These are phyloP conservation scores for Platorchestia sp. DNA, from an alignment of 1,140 invertebrate genomes.

Conservation along the genomic window DNA sequence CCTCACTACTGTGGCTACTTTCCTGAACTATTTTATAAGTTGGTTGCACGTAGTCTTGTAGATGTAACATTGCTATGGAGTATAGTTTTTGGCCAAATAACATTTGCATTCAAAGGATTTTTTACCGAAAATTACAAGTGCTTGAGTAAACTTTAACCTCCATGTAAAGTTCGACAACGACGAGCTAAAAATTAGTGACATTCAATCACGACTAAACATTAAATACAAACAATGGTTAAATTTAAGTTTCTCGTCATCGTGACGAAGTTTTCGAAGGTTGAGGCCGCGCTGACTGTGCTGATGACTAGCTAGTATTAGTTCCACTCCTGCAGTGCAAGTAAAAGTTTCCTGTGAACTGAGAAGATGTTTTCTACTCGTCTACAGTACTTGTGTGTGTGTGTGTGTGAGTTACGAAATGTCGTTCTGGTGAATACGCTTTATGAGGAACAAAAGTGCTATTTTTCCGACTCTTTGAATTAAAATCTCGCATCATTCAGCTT, in stretches of 20 bases:
- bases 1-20: not conserved
- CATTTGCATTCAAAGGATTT: not conserved
- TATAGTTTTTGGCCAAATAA: not conserved
- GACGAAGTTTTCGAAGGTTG: not conserved
- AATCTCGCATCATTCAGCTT: no score
- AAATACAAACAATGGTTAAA: not conserved
- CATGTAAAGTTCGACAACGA: not conserved
- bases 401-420: not conserved
- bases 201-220: not conserved
- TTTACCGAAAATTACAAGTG: not conserved
- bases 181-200: not conserved
- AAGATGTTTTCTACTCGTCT: not conserved
- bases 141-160: not conserved
- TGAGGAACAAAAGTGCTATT: not conserved
- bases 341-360: not conserved
- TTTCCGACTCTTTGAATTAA: not conserved
- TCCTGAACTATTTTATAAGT: not conserved
- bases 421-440: not conserved
- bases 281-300: not conserved
- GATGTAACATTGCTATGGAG: not conserved
- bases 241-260: not conserved
- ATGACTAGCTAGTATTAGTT: not conserved
- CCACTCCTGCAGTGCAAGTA: not conserved
- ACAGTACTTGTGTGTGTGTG: not conserved
- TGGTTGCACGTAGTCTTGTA: not conserved